Evolutionary conservation across 2,797 vertebrate species (phyloP).

Genomic region (Oreochromis grahami): DNA sequence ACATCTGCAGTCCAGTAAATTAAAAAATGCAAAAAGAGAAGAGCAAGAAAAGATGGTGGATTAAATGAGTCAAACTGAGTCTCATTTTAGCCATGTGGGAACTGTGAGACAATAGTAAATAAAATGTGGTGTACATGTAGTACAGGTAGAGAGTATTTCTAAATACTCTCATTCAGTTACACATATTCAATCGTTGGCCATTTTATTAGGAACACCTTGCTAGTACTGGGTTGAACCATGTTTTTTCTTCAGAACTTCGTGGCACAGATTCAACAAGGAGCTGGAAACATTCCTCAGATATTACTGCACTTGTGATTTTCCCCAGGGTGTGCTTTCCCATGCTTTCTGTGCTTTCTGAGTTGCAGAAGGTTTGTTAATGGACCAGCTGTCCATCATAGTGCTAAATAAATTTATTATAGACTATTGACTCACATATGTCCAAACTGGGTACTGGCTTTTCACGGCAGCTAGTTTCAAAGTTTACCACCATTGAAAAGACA

Average conservation of each 20-base stretch:
- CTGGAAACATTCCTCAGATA: neutral
- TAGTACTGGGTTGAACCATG: neutral
- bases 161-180: neutral
- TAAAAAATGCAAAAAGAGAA: neutral
- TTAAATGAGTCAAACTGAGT: neutral
- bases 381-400: neutral
- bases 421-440: neutral
- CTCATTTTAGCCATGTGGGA: neutral
- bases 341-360: neutral
- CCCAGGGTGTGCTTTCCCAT: neutral
- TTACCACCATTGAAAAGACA: neutral
- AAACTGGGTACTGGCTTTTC: neutral
- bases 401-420: neutral
- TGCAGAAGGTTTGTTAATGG: neutral
- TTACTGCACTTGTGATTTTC: neutral
- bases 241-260: neutral
- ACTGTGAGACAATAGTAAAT: neutral
- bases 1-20: neutral
- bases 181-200: neutral
- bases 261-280: neutral
- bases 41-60: neutral
- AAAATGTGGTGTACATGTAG: neutral
- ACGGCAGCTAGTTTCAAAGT: slow-evolving; percentile 1
- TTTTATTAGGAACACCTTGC: neutral
- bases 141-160: neutral